Conservation (phyloP, 2,888 invertebrate species). For the Lydus trimaculatus region DNA sequence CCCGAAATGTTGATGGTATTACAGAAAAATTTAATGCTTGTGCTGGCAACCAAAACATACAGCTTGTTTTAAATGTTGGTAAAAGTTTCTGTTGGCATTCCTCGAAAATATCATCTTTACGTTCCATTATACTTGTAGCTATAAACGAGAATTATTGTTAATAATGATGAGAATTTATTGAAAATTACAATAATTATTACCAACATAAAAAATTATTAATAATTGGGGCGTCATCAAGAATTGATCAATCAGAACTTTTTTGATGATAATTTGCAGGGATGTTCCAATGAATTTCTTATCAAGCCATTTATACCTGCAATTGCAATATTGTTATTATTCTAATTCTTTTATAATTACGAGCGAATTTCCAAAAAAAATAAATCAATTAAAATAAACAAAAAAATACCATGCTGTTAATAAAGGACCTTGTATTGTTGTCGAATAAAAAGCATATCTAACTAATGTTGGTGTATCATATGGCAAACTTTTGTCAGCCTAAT, state of each 20-base stretch:
- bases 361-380: background rate
- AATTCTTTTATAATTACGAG: background rate
- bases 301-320: conserved; percentile 79
- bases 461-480: conserved; percentile 64
- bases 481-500: conserved; percentile 52
- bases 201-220: conserved; percentile 73
- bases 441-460: conserved; percentile 68
- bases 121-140: conserved; percentile 81
- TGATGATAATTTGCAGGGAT: conserved; percentile 66
- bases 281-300: conserved; percentile 75
- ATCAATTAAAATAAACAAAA: conserved; percentile 33
- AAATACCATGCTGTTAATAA: conserved; percentile 68
- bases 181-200: conserved; percentile 59
- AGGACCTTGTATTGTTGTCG: conserved; percentile 68
- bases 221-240: conserved; percentile 77
- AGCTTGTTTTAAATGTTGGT: conserved; percentile 77
- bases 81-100: conserved; percentile 77
- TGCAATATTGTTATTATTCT: background rate
- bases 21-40: conserved; percentile 80
- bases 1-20: conserved; percentile 75
- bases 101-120: conserved; percentile 71
- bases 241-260: conserved; percentile 79
- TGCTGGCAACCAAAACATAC: conserved; percentile 84
- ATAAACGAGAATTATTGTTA: too few relatives aligned
- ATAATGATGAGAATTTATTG: too few relatives aligned